Base-by-base conservation (phyloP, 2,888 invertebrate genomes). In the Theretra japonica region DNA sequence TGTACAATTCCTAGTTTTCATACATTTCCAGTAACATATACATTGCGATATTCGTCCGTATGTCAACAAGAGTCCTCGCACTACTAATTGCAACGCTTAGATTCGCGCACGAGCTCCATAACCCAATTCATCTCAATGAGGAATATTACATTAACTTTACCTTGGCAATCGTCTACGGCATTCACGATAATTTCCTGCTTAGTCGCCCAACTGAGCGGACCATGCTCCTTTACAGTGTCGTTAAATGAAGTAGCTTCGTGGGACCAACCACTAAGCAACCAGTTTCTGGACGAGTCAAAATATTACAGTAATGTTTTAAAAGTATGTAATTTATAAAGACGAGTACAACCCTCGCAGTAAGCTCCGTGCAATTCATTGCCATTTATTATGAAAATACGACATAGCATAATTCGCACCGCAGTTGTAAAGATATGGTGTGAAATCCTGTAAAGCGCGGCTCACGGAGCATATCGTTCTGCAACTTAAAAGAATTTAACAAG, bases 401-500 rank as follows among this genome's bases (percentile, higher is more conserved):
- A 62, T 33, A 62, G n/a, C 19, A 4, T 62, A 62, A 62, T 33
- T 62, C 33, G 30, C 62, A 19, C 33, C 30, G 33, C 30, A 11
- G 8, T 30, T 30, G 11, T 30, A 62, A 62, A 58, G 23, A 58
- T 25, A 17, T 23, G 23, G 23, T 25, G 25, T 58, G 25, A 8
- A 58, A 25, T 58, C 23, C 15, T 58, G 58, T 58, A 28, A 58
- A 58, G 25, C 25, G 58, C 23, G 25, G 58, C 58, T 15, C 23
- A 58, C 25, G 17, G 57, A 58, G 23, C 58, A 58, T 58, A 58
- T 58, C 41, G 21, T 17, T 2, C 41, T 62, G 21, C 7, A 25
- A 65, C 8, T 71, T 71, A n/a, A 71, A 57, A 56, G 56, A 65
- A 30, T 56, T 65, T 65, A 71, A 41, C 65, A 65, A 71, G 56